Base-by-base conservation (phyloP, 2,113 vertebrate genomes). In the Gorsachius goisagi region DNA sequence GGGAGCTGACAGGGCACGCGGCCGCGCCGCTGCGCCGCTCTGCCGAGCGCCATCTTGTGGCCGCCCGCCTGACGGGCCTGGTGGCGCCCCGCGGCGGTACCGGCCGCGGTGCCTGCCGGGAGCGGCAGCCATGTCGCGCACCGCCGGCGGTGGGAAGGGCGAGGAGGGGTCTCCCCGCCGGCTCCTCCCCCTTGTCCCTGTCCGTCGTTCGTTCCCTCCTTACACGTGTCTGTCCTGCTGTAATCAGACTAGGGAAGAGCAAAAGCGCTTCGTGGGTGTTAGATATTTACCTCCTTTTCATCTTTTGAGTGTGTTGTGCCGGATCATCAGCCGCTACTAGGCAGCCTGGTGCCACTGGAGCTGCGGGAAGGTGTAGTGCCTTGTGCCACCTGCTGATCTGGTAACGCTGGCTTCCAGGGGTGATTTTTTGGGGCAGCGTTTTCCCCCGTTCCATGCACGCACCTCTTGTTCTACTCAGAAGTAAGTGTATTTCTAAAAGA, bases 51-150 rank as follows among this genome's bases (percentile, higher is more conserved):
- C 96, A 93, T 77, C 96, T 91, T n/a, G 96, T 76, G 96, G 95
- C 79, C 55, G 56, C 44, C 20, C 63, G 18, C 44, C 59, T 14
- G 58, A 4, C 28, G 60, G 52, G 41, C 62, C 56, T 11, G 33
- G 22, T 8, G 52, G 72, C 35, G 53, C 58, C 56, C 37, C 47
- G 45, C 47, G 64, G 68, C 32, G 55, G 68, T 15, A 15, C 50
- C 26, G 12, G 78, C 35, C 87, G 74, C 87, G 67, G 27, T 59
- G 94, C 79, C 83, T 96, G 92, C 93, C 90, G 96, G 95, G 95
- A 95, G 84, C 69, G 67, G 92, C 92, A 15, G 95, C 92, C 95
- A 95, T 97, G 95, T 86, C 93, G 89, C 47, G 89, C 82, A 15
- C 15, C 41, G 10, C 41, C 6, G 78, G 66, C 52, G 2, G 81